phyloP scores from a whole-genome alignment of 2,113 vertebrate genomes.

The Crotalus tigris region DNA sequence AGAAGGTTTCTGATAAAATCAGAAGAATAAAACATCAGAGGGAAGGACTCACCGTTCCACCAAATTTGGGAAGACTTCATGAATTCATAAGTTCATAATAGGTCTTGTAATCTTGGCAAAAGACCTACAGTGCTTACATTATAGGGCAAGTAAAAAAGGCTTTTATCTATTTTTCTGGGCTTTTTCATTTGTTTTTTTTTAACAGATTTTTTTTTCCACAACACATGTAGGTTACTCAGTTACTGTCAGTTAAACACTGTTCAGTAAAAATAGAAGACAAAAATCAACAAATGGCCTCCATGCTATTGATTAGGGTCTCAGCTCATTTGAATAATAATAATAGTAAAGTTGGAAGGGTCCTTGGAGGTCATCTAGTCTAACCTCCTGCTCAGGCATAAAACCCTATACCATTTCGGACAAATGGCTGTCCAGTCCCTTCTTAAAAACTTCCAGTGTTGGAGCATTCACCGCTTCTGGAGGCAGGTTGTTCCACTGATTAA shows the following conservation, averaged over 20 bases:
- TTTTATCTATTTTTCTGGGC: neutral
- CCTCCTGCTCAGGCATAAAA: neutral
- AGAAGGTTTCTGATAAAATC: neutral
- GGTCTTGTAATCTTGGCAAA: neutral
- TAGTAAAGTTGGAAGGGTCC: neutral
- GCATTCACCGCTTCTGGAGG: neutral
- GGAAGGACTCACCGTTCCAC: neutral
- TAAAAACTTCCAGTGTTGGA: neutral
- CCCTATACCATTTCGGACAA: neutral
- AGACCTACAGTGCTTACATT: neutral
- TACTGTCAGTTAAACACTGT: neutral
- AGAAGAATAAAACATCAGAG: neutral
- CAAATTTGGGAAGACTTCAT: neutral
- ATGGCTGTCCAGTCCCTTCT: neutral
- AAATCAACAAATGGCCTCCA: too few species aligned
- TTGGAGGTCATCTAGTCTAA: neutral
- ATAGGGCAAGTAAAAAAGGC: neutral
- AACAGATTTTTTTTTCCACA: neutral
- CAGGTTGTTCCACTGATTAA: neutral
- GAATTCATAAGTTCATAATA: neutral
- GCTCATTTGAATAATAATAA: too few species aligned
- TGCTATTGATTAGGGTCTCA: too few species aligned
- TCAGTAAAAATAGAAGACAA: neutral
- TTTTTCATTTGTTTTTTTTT: neutral
- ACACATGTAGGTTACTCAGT: neutral